These are phyloP conservation scores for Carlito syrichta DNA, from an alignment of 2,113 vertebrate genomes.

Conservation along the genomic window DNA sequence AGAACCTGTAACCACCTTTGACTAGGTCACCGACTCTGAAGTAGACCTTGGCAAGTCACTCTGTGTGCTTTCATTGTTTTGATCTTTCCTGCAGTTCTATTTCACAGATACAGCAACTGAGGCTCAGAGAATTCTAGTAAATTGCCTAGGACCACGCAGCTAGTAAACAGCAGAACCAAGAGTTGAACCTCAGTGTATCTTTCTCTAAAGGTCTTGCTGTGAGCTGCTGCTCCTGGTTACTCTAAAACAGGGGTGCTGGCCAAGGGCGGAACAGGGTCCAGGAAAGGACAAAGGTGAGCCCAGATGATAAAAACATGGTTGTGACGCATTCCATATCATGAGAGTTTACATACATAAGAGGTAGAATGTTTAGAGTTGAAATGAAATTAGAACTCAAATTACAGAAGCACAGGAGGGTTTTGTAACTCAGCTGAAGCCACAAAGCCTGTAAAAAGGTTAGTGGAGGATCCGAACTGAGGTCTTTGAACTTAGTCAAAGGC, in stretches of 20 bases:
- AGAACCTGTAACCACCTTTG: neutral
- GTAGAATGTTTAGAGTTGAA: neutral
- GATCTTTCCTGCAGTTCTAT: neutral
- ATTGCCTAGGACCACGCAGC: neutral
- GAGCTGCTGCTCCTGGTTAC: neutral
- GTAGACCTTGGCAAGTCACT: neutral
- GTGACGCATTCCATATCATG: neutral
- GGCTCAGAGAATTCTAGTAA: neutral
- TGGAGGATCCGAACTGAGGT: neutral
- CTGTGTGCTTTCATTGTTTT: neutral
- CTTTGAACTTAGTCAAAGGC: neutral
- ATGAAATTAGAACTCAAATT: neutral
- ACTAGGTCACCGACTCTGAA: neutral
- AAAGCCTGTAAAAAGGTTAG: neutral
- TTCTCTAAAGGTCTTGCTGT: neutral
- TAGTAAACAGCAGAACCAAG: neutral
- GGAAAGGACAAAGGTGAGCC: neutral
- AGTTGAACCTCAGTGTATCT: neutral
- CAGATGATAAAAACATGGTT: neutral
- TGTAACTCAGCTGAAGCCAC: neutral
- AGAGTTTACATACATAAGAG: neutral
- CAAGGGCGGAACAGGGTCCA: neutral
- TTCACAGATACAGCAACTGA: constrained; percentile 29
- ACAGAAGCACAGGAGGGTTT: neutral
- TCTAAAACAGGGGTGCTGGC: neutral